Conservation (phyloP, 2,113 vertebrate genomes). For the Varanus komodoensis region DNA sequence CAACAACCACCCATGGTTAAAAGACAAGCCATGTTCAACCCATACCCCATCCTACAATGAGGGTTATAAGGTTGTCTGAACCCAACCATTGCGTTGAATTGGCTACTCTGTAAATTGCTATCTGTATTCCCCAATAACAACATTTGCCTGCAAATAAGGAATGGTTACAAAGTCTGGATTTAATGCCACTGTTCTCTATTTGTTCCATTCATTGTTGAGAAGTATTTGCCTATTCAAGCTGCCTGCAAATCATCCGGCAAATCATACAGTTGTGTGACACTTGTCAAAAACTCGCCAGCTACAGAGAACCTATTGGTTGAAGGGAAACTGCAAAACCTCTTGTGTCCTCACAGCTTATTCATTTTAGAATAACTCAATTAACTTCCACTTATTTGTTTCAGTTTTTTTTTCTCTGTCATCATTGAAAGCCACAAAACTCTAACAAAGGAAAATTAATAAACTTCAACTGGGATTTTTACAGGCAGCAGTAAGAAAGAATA, state of each 20-base stretch:
- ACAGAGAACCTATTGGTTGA: background rate
- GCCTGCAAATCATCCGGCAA: background rate
- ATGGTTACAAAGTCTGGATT: background rate
- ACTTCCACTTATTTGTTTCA: background rate
- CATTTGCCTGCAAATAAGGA: background rate
- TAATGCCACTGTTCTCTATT: background rate
- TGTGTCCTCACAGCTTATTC: background rate
- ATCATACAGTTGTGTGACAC: background rate
- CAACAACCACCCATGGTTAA: too few relatives aligned
- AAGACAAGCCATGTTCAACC: too few relatives aligned
- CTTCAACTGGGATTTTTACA: background rate
- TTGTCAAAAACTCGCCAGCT: background rate
- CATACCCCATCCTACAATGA: too few relatives aligned
- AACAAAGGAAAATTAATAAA: conserved; percentile 17
- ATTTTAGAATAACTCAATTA: conserved; percentile 6
- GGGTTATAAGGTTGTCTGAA: too few relatives aligned
- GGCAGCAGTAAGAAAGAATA: background rate
- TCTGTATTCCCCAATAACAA: background rate
- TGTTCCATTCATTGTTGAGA: background rate
- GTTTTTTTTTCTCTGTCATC: background rate
- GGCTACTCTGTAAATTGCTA: background rate
- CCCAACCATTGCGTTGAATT: background rate
- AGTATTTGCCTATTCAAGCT: background rate
- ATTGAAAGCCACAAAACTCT: conserved; percentile 6
- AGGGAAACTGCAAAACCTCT: background rate